phyloP scores from a whole-genome alignment of 2,113 vertebrate species.

The Esox niger region DNA sequence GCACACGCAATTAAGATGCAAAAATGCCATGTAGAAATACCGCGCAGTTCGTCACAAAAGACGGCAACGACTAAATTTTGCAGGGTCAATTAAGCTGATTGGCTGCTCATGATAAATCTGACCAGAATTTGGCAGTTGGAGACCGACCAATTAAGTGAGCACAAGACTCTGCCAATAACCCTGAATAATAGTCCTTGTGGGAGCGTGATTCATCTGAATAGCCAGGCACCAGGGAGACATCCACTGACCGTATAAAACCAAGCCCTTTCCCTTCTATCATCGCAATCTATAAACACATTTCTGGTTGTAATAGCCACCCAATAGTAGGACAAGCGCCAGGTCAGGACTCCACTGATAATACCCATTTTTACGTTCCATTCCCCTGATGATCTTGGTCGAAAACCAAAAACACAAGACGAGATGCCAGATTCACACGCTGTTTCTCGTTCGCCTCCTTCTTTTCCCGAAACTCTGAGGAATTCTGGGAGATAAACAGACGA shows the following conservation, averaged over 20 bases:
- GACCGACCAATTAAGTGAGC: slow-evolving; percentile 72
- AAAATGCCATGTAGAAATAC: background rate
- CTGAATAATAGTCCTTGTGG: slow-evolving; percentile 68
- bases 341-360: background rate
- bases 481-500: too few species aligned
- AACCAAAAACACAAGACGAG: too few species aligned
- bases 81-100: slow-evolving; percentile 67
- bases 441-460: too few species aligned
- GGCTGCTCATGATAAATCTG: slow-evolving; percentile 55
- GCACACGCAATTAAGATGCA: background rate
- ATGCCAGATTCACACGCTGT: too few species aligned
- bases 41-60: background rate
- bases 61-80: slow-evolving; percentile 51
- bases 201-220: slow-evolving; percentile 58
- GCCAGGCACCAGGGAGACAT: slow-evolving; percentile 47
- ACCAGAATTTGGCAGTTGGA: slow-evolving; percentile 60
- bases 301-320: slow-evolving; percentile 45
- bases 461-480: too few species aligned
- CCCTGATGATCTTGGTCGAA: too few species aligned
- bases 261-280: slow-evolving; percentile 27
- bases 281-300: slow-evolving; percentile 51
- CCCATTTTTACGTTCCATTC: background rate
- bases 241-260: slow-evolving; percentile 56
- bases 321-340: background rate
- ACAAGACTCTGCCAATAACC: slow-evolving; percentile 67